phyloP scores from a whole-genome alignment of 1,140 invertebrate genomes.

The Drosophila bipectinata region DNA sequence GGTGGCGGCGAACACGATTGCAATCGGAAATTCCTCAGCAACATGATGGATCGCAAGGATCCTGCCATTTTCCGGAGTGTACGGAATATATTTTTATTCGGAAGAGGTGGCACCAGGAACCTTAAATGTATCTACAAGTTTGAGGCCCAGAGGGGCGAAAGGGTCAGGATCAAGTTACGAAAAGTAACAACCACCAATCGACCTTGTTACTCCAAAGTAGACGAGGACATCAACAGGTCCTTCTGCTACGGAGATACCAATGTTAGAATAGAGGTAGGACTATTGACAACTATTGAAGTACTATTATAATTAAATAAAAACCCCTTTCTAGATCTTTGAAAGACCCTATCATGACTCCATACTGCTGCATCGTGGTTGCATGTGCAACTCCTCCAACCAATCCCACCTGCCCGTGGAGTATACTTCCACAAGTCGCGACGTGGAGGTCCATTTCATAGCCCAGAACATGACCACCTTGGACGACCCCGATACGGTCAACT shows the following conservation, averaged over 20 bases:
- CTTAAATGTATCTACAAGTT: conserved; percentile 94
- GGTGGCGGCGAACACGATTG: conserved; percentile 85
- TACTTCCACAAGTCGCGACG: conserved; percentile 89
- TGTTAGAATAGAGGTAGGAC: conserved; percentile 67
- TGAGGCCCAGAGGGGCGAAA: conserved; percentile 91
- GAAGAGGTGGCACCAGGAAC: conserved; percentile 91
- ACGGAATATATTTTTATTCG: conserved; percentile 93
- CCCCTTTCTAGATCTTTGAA: conserved; percentile 86
- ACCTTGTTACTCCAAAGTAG: conserved; percentile 87
- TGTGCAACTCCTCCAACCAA: conserved; percentile 85
- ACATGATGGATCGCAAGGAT: conserved; percentile 86
- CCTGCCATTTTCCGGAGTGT: conserved; percentile 87
- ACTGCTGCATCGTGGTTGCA: conserved; percentile 87
- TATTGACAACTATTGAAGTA: background rate
- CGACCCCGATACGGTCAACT: conserved; percentile 92
- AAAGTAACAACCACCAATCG: conserved; percentile 88
- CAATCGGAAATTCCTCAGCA: conserved; percentile 86
- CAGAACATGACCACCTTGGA: conserved; percentile 92
- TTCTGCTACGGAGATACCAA: conserved; percentile 88
- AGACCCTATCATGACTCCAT: conserved; percentile 89
- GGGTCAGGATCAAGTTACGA: conserved; percentile 88
- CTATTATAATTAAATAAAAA: background rate
- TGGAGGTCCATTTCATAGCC: conserved; percentile 92
- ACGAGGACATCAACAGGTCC: conserved; percentile 88
- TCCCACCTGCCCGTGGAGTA: conserved; percentile 88